Base-by-base conservation (phyloP, 2,797 vertebrate genomes). In the Huso huso region DNA sequence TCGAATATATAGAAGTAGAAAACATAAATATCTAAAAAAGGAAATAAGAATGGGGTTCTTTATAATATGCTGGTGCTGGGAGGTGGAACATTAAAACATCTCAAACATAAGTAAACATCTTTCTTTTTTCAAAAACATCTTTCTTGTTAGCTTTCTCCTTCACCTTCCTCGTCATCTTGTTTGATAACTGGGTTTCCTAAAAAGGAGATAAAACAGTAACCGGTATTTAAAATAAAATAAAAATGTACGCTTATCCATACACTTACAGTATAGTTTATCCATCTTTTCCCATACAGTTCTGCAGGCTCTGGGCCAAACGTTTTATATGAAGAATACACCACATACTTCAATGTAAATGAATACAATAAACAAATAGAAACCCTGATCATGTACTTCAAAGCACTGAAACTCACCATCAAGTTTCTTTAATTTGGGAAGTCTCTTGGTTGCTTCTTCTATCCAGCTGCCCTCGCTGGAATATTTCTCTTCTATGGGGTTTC, bases 401-500 rank as follows among this genome's bases (percentile, higher is more conserved):
- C 51, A 66, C 64, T 68, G 64, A 59, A 10, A 76, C 79, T 87
- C 74, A 99, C 97, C 96, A 63, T 99, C 96, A 61, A 99, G 83
- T 78, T 98, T 98, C 81, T 90, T 96, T 70, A 99, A 85, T 2
- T 77, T 89, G 13, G 95, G 92, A 5, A 99, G 88, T 67, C 92
- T 88, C 81, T 89, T 99, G 18, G 87, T 88, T 64, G 94, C 95
- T 77, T 98, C 95, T 1, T 96, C 93, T 73, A 92, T 85, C 96
- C 95, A 98, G 13, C 65, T 93, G n/a, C 85, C 93, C 11, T 97
- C 95, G 3, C 87, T 51, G 0, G 92, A 82, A 2, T 92, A 86
- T 69, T 95, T 98, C 77, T 99, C 94, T 77, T 99, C 93, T 52
- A 99, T 82, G 4, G 97, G 96, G 74, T 99, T 99, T 61, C 94